Base-by-base conservation (phyloP, 2,113 vertebrate genomes). In the Centrocercus urophasianus region DNA sequence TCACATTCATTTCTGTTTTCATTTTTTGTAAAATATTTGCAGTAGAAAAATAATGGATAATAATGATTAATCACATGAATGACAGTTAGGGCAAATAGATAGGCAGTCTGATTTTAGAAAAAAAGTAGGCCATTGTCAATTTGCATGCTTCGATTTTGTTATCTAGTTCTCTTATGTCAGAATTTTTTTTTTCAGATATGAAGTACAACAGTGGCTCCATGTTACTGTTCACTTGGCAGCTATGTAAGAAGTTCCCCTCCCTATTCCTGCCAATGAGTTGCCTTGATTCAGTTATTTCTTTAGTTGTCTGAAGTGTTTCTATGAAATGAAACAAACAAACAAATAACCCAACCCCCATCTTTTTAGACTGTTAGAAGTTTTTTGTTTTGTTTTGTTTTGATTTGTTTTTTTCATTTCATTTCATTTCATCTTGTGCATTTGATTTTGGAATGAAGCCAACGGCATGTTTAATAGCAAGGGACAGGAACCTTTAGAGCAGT, bases 401-500 rank as follows among this genome's bases (percentile, higher is more conserved):
- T 7, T 20, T 54, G 24, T 18, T 17, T 24, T 14, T 15, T 6
- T 4, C 5, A 1, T 3, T 52, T 89, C 87, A 7, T n/a, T 57
- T 57, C 30, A 57, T 57, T 59, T 59, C 56, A 59, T 59, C 30
- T 59, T 11, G 59, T 67, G 34, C 30, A 43, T 77, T 96, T 86
- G 64, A 42, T 81, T 83, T 83, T 63, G 34, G 50, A 94, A 74
- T 57, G 45, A 28, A 80, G 72, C 36, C 72, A 90, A 32, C 64
- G 66, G 65, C 0, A 0, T 86, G 86, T 94, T 88, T 95, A 91
- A 86, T 83, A 69, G 73, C 47, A 67, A 86, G 16, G 85, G 73
- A 81, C 8, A 28, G 80, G 83, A 86, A 95, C 83, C 45, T 93
- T 91, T 74, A 91, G 60, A 86, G 76, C 75, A 83, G 56, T 67